Evolutionary conservation across 1,140 invertebrate species (phyloP).

Genomic region (Physella acuta): DNA sequence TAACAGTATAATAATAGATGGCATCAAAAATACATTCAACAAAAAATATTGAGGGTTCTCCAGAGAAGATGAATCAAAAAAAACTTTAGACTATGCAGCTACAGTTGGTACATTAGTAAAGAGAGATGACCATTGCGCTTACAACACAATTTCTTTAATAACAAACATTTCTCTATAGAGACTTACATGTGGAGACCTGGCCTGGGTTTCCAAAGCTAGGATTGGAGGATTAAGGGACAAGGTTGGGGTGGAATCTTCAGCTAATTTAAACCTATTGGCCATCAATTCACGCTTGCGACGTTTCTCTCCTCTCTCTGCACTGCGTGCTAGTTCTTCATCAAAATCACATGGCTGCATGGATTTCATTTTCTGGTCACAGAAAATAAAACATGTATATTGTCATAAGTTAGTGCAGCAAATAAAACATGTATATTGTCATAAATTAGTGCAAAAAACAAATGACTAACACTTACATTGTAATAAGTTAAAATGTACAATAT

Average conservation of each 20-base stretch:
- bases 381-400: neutral
- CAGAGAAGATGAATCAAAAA: neutral
- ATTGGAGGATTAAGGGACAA: conserved; percentile 31
- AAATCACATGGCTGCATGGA: conserved; percentile 58
- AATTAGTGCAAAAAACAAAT: neutral
- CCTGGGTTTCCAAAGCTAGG: conserved; percentile 49
- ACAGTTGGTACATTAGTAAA: neutral
- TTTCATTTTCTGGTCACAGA: conserved; percentile 47
- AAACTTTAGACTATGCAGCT: neutral
- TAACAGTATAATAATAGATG: neutral
- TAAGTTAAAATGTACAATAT: too few relatives aligned
- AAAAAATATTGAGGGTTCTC: neutral
- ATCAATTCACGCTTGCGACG: conserved; percentile 32
- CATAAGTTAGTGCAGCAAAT: neutral
- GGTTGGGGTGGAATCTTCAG: conserved; percentile 30
- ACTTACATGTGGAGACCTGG: conserved; percentile 42
- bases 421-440: neutral
- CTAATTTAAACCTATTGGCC: conserved; percentile 30
- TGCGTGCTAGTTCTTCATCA: conserved; percentile 51
- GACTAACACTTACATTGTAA: too few relatives aligned
- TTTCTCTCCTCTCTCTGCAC: conserved; percentile 45
- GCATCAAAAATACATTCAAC: neutral
- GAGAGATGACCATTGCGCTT: neutral
- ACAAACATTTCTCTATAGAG: neutral
- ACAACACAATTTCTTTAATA: neutral